Conservation (phyloP, 2,888 invertebrate genomes). For the Noctua janthina region DNA sequence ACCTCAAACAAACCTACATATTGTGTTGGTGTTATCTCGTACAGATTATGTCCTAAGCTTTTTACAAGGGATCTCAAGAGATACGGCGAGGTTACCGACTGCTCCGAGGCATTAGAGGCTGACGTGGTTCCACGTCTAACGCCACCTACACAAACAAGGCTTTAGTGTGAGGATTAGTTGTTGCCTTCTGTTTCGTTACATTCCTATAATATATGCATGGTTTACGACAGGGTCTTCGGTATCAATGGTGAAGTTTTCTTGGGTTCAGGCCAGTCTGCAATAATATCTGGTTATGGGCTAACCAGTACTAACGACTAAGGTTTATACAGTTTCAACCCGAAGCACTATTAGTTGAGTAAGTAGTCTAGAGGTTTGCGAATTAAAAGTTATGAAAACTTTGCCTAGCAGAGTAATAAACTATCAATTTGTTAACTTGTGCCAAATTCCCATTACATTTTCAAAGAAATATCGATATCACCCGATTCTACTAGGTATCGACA, state of each 20-base stretch:
- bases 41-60: slow-evolving; percentile 61
- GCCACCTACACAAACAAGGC: slow-evolving; percentile 49
- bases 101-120: slow-evolving; percentile 51
- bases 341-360: background rate
- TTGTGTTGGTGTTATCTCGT: slow-evolving; percentile 53
- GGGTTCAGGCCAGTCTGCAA: background rate
- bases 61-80: slow-evolving; percentile 65
- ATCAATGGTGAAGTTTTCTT: background rate
- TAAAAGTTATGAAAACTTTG: background rate
- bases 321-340: background rate
- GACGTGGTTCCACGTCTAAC: slow-evolving; percentile 39
- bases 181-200: slow-evolving; percentile 40
- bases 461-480: slow-evolving; percentile 44
- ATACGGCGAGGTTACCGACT: slow-evolving; percentile 50
- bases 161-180: slow-evolving; percentile 47
- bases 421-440: background rate
- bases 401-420: background rate
- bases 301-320: background rate
- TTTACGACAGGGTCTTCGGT: background rate
- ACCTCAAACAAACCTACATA: slow-evolving; percentile 8
- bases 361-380: background rate
- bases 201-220: background rate
- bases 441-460: background rate
- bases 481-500: slow-evolving; percentile 27
- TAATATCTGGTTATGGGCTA: background rate